phyloP scores from a whole-genome alignment of 2,888 invertebrate genomes.

The Rhingia rostrata region DNA sequence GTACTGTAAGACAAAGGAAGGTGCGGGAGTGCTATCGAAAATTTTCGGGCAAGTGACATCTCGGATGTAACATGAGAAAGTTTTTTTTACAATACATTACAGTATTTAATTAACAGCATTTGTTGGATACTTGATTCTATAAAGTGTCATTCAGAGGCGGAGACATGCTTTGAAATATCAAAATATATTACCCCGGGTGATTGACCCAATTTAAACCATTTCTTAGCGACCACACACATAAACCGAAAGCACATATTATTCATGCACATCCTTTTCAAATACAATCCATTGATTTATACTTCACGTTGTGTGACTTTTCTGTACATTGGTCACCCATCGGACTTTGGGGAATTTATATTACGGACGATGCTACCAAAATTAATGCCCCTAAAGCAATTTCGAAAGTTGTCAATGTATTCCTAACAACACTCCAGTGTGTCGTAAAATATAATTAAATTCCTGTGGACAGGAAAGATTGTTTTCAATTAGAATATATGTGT shows the following conservation, averaged over 20 bases:
- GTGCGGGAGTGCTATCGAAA: too few species aligned
- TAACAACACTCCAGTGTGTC: slow-evolving; percentile 50
- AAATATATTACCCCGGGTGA: neutral
- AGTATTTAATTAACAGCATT: too few species aligned
- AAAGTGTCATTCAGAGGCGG: too few species aligned
- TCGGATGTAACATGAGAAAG: too few species aligned
- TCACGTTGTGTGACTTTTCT: neutral
- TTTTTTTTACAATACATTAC: too few species aligned
- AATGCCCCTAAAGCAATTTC: slow-evolving; percentile 49
- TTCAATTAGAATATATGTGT: slow-evolving; percentile 60
- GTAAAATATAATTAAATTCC: slow-evolving; percentile 61
- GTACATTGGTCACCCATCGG: slow-evolving; percentile 4
- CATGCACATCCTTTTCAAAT: slow-evolving; percentile 10
- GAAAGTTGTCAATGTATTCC: slow-evolving; percentile 52
- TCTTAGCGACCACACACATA: neutral
- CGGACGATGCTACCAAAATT: slow-evolving; percentile 29
- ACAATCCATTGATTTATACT: slow-evolving; percentile 18
- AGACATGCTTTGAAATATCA: too few species aligned
- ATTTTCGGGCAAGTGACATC: too few species aligned
- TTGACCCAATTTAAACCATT: neutral
- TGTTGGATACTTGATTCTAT: too few species aligned
- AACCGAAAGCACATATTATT: neutral
- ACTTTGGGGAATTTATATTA: slow-evolving; percentile 48
- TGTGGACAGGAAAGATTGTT: slow-evolving; percentile 59
- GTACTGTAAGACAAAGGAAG: too few species aligned